Evolutionary conservation across 2,113 vertebrate genomes (phyloP).

Genomic region (Alethe diademata): DNA sequence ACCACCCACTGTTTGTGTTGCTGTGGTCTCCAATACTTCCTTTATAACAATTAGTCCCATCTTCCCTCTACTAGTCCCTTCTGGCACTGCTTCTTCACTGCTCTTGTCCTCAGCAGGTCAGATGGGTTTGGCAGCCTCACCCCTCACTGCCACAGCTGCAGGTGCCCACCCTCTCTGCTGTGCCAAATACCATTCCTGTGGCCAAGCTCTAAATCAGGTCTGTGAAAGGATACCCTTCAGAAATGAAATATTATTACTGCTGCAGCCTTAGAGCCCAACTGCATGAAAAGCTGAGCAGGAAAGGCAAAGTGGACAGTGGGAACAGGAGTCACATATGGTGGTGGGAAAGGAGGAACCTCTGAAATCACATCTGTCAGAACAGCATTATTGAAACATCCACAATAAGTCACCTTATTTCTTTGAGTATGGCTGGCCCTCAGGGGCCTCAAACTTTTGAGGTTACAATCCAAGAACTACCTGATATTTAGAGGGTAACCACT

Average conservation of each 20-base stretch:
- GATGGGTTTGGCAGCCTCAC: background rate
- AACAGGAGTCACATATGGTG: background rate
- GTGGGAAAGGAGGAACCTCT: background rate
- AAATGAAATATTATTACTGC: background rate
- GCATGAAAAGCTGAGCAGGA: background rate
- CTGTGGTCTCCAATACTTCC: background rate
- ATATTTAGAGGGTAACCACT: background rate
- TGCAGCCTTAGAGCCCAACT: background rate
- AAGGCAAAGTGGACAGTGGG: background rate
- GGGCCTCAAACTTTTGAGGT: background rate
- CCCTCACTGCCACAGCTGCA: background rate
- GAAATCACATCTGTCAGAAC: background rate
- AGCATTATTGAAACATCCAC: background rate
- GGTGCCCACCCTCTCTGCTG: too few relatives aligned
- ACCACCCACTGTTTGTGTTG: background rate
- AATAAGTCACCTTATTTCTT: background rate
- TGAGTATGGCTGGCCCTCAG: background rate
- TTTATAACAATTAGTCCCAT: background rate
- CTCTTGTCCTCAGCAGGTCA: background rate
- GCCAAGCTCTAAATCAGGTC: background rate
- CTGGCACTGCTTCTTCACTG: fast-evolving
- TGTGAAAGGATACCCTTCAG: background rate
- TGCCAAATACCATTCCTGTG: background rate
- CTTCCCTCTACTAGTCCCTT: background rate
- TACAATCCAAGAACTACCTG: background rate